phyloP scores from a whole-genome alignment of 2,888 invertebrate species.

The Chaitophorus viminalis region DNA sequence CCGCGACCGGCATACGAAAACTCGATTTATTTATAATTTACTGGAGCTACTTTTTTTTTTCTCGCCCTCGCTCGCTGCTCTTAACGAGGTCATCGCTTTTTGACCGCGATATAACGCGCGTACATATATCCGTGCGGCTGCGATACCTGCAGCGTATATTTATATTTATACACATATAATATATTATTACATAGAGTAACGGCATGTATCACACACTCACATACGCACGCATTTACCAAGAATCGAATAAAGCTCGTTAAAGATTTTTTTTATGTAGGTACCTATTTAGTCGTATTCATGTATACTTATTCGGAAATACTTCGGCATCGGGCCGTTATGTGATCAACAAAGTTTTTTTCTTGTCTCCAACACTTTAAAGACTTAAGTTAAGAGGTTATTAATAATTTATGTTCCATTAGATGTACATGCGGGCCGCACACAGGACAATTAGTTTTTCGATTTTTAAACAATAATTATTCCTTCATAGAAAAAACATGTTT shows the following conservation, averaged over 20 bases:
- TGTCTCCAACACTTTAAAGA: no score
- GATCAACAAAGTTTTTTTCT: no score
- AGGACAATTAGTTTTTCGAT: no score
- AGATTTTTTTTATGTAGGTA: neutral
- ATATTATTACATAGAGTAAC: no score
- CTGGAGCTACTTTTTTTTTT: constrained; percentile 14
- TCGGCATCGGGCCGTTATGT: no score
- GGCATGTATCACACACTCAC: neutral
- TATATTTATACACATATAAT: neutral
- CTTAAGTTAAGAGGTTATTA: no score
- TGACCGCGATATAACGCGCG: constrained; percentile 28
- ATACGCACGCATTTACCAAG: neutral
- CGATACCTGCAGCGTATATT: neutral
- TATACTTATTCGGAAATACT: no score
- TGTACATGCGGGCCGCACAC: no score
- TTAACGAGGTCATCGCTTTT: constrained; percentile 55
- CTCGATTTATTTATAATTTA: constrained; percentile 61
- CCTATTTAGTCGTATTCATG: no score
- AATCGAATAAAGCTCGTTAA: neutral
- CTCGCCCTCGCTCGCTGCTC: neutral
- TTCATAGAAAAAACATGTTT: no score
- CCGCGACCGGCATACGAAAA: constrained; percentile 55
- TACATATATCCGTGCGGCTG: neutral
- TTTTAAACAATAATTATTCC: no score
- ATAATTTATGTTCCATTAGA: no score